phyloP scores from a whole-genome alignment of 2,888 invertebrate genomes.

The Orthosia gracilis region DNA sequence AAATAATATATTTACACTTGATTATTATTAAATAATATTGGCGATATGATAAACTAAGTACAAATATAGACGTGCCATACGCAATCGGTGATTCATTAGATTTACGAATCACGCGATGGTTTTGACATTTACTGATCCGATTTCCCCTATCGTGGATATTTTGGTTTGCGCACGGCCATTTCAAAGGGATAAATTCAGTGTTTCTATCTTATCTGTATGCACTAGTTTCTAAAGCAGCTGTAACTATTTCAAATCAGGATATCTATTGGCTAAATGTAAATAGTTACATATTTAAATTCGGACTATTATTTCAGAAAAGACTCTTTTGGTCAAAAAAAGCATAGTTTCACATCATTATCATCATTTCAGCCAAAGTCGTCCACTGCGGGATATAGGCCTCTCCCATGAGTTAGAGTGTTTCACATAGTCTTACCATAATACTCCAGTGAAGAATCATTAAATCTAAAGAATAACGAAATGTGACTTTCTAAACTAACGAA shows the following conservation, averaged over 20 bases:
- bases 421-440: background rate
- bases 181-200: constrained; percentile 21
- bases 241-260: constrained; percentile 7
- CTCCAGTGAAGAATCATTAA: background rate
- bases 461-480: background rate
- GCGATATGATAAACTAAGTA: constrained; percentile 24
- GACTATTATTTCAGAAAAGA: background rate
- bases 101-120: background rate
- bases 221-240: constrained; percentile 3
- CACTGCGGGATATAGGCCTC: too few relatives aligned
- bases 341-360: background rate
- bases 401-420: background rate
- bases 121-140: constrained; percentile 39
- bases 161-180: constrained; percentile 11
- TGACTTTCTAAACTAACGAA: background rate
- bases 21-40: constrained; percentile 43
- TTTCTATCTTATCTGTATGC: constrained; percentile 11
- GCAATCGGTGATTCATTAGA: constrained; percentile 15
- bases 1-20: constrained; percentile 11
- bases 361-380: too few relatives aligned
- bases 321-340: too few relatives aligned
- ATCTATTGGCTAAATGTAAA: background rate
- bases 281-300: background rate
- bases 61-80: constrained; percentile 29
- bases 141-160: constrained; percentile 26